A percentile compares a stretch with the other conserved stretches of the same genome.
Conservation (phyloP, 1,140 invertebrate species). For the Caenorhabditis tropicalis region DNA sequence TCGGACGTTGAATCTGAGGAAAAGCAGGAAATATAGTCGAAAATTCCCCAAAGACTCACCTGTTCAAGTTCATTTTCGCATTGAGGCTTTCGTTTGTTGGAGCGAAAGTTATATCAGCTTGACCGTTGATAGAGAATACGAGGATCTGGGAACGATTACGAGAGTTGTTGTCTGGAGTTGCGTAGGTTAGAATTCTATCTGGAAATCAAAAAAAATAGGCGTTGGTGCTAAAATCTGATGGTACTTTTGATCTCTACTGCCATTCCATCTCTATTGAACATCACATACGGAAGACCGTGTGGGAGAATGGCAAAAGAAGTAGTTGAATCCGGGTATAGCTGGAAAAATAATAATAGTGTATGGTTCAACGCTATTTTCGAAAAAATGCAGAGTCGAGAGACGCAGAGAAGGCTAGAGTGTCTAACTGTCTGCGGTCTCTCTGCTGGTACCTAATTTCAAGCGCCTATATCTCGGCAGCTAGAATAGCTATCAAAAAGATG, state of each 20-base stretch:
- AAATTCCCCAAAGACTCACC: constrained; percentile 50
- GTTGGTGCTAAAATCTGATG: not conserved
- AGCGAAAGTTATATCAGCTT: constrained; percentile 65
- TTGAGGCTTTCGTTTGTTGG: constrained; percentile 65
- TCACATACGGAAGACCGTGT: constrained; percentile 66
- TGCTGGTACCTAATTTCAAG: no score
- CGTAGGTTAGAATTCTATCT: constrained; percentile 70
- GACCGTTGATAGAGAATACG: constrained; percentile 70
- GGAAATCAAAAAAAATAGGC: constrained; percentile 3
- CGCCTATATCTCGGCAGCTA: no score
- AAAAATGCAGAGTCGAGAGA: no score
- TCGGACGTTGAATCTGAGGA: constrained; percentile 60
- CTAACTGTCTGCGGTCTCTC: no score
- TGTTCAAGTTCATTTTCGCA: constrained; percentile 69
- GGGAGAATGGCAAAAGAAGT: constrained; percentile 70
- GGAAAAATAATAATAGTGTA: not conserved
- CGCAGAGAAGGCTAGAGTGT: no score
- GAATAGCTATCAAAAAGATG: no score
- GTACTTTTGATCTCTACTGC: constrained; percentile 63
- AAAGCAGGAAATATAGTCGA: not conserved
- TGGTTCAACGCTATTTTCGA: no score
- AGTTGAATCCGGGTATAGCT: constrained; percentile 69
- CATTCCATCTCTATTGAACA: constrained; percentile 62
- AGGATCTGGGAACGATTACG: constrained; percentile 62
- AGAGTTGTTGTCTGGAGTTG: constrained; percentile 53